These are phyloP conservation scores for Mesoclemmys tuberculata DNA, from an alignment of 2,113 vertebrate genomes.

Conservation along the genomic window DNA sequence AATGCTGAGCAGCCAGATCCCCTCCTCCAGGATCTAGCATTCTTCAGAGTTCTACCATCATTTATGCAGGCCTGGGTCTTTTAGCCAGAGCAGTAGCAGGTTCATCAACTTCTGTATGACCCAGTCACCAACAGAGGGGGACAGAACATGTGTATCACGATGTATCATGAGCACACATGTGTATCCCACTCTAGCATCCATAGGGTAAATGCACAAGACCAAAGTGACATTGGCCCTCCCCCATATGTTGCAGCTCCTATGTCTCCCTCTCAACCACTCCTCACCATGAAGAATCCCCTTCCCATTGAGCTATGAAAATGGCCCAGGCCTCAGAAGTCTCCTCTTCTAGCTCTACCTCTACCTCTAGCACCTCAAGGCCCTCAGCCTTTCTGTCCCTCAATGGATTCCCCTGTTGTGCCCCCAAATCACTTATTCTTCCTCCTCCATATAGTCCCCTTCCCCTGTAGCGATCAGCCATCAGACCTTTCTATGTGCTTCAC, in stretches of 20 bases:
- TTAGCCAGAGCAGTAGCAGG: background rate
- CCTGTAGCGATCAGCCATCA: background rate
- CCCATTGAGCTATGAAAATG: background rate
- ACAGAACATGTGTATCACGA: too few species aligned
- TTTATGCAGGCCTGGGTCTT: background rate
- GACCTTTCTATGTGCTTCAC: background rate
- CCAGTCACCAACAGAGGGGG: background rate
- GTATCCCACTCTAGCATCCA: background rate
- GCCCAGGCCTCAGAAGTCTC: background rate
- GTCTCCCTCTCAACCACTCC: background rate
- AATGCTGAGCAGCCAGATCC: too few species aligned
- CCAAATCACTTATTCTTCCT: background rate
- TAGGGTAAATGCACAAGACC: background rate
- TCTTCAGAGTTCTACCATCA: background rate
- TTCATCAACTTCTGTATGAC: background rate
- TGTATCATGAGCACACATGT: background rate
- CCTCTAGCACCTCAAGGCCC: background rate
- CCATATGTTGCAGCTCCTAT: background rate
- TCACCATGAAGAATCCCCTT: background rate
- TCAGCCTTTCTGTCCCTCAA: background rate
- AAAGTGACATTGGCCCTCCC: accelerated
- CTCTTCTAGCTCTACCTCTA: background rate
- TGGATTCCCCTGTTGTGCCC: constrained; percentile 24
- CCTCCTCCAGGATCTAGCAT: too few species aligned
- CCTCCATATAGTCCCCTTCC: constrained; percentile 13